Conservation (phyloP, 2,888 invertebrate species). For the Nomada ruficornis region DNA sequence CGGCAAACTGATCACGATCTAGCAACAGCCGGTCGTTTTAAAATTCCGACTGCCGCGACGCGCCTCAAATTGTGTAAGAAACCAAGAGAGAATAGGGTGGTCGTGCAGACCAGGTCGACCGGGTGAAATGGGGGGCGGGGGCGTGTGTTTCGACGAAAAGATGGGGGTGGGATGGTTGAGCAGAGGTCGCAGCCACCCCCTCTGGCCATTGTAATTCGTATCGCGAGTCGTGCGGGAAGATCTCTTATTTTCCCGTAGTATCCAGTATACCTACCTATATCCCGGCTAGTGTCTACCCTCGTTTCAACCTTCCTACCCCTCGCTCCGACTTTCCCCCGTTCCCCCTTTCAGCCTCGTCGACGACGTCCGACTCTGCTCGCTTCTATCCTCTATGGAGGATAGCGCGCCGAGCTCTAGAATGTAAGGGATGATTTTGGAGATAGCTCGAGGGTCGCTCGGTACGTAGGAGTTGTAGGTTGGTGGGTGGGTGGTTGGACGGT, state of each 20-base stretch:
- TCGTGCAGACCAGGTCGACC: constrained; percentile 7
- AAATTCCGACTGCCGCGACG: constrained; percentile 35
- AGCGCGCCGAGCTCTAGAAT: constrained; percentile 78
- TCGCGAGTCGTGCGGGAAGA: constrained; percentile 74
- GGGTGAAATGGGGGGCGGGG: background rate
- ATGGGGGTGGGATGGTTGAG: background rate
- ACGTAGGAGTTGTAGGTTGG: constrained; percentile 81
- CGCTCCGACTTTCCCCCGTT: constrained; percentile 26
- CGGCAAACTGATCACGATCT: constrained; percentile 21
- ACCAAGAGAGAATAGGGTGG: constrained; percentile 1
- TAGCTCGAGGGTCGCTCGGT: constrained; percentile 83
- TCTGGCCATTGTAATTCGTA: constrained; percentile 79
- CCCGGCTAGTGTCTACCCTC: constrained; percentile 72
- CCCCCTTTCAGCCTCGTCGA: constrained; percentile 57
- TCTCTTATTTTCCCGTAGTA: constrained; percentile 80
- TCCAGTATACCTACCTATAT: constrained; percentile 75
- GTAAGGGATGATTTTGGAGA: constrained; percentile 84
- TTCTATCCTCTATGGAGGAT: constrained; percentile 73
- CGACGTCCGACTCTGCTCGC: constrained; percentile 69
- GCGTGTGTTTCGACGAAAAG: too few relatives aligned
- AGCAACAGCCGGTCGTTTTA: constrained; percentile 27
- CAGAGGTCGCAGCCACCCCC: constrained; percentile 53
- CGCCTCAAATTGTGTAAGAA: constrained; percentile 48
- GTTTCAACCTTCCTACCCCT: constrained; percentile 65
- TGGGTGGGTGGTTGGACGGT: constrained; percentile 67